Percentiles rank a stretch among this genome's conserved stretches.
Conservation (phyloP, 2,888 invertebrate species). For the Escarpia spicata region DNA sequence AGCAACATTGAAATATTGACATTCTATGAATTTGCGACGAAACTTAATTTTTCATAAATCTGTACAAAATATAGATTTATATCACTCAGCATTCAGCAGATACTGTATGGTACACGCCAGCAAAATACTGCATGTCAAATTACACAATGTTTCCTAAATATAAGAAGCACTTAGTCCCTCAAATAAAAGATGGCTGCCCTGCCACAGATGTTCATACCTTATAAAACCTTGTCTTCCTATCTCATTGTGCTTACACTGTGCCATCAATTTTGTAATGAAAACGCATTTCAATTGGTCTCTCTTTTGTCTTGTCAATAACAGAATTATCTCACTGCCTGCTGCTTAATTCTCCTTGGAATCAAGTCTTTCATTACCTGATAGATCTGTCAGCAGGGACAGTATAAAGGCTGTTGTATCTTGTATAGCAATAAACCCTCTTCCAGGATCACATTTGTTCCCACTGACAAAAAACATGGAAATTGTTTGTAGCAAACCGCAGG, state of each 20-base stretch:
- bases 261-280: background rate
- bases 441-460: background rate
- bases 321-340: background rate
- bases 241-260: background rate
- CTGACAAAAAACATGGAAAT: background rate
- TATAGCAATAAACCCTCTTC: background rate
- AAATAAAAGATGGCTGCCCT: background rate
- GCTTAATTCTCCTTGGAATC: background rate
- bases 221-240: background rate
- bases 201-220: background rate
- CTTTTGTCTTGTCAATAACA: background rate
- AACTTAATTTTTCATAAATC: background rate
- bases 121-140: slow-evolving; percentile 3
- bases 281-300: background rate
- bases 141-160: background rate
- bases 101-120: background rate
- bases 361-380: background rate
- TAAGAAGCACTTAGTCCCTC: background rate
- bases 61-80: background rate
- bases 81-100: background rate
- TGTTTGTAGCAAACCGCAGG: background rate
- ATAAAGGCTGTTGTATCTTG: background rate
- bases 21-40: background rate
- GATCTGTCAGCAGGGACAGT: background rate
- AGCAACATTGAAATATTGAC: background rate